phyloP scores from a whole-genome alignment of 2,113 vertebrate species.

The Syngnathoides biaculeatus region DNA sequence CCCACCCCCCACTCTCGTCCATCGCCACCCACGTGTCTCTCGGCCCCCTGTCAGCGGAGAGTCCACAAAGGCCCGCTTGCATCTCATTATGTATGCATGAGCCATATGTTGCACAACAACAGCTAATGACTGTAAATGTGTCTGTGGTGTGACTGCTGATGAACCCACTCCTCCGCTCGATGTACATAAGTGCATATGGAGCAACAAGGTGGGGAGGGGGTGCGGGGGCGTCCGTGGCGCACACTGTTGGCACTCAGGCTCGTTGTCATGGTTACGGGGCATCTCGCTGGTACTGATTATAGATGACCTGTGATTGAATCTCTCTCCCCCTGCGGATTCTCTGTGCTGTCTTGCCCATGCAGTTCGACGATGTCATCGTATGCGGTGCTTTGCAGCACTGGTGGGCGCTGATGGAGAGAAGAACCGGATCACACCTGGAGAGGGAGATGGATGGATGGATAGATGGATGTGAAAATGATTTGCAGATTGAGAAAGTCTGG shows the following conservation, averaged over 20 bases:
- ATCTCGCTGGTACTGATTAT: constrained; percentile 33
- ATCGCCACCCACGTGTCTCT: constrained; percentile 59
- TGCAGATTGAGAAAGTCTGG: not conserved
- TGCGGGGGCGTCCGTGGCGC: constrained; percentile 35
- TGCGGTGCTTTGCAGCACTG: constrained; percentile 37
- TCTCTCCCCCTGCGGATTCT: constrained; percentile 31
- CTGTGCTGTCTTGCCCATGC: constrained; percentile 49
- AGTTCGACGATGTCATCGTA: constrained; percentile 47
- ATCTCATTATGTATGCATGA: constrained; percentile 22
- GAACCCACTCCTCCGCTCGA: constrained; percentile 11
- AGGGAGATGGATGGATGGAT: no score
- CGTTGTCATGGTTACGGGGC: constrained; percentile 59
- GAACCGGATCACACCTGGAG: constrained; percentile 32
- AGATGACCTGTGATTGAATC: constrained; percentile 57
- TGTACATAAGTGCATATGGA: constrained; percentile 44
- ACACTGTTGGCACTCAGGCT: constrained; percentile 49
- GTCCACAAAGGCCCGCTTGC: not conserved
- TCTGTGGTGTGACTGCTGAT: not conserved
- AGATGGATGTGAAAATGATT: not conserved
- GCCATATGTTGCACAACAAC: constrained; percentile 21
- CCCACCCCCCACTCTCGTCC: constrained; percentile 37
- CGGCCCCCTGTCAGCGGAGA: constrained; percentile 23
- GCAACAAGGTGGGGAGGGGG: constrained; percentile 25
- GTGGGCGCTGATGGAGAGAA: constrained; percentile 7
- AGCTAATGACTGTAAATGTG: constrained; percentile 9